Evolutionary conservation across 2,888 invertebrate genomes (phyloP), one percentile per base, ranked within the genome.

Genomic region (Meganola albula): DNA sequence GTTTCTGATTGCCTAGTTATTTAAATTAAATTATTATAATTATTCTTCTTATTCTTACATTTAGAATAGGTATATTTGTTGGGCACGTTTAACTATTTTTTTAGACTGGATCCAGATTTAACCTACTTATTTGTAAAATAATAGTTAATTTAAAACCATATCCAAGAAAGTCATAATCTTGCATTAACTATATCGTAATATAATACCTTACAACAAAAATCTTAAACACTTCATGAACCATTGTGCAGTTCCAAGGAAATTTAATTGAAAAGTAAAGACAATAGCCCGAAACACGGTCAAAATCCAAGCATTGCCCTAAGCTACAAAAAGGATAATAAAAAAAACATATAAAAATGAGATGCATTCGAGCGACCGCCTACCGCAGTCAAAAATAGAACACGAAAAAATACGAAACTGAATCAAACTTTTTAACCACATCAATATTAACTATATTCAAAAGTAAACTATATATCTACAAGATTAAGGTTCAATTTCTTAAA

Each of bases 381-480:
- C 84, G 79, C 83, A 83, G 80, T 71, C 79, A 82, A 77, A 84
- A 84, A 84, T 84, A 84, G 72, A 82, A 58, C 48, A 72, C 54
- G 56, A 68, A 56, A 49, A 45, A 53, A 59, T 45, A 52, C 40
- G 40, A 56, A 30, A 27, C 12, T 12, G 12, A 22, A 11, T n/a
- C n/a, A n/a, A 26, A 10, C 21, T n/a, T 13, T 41, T 12, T 20
- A 11, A 10, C 28, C 10, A 30, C 8, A 8, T 9, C 10, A 39
- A 20, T 41, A 27, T 40, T 12, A 33, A 38, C 42, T 38, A 24
- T 48, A 48, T 21, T 0, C 0, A 20, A 20, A 20, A 20, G 8
- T 20, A n/a, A 20, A 7, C 20, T n/a, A 2, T 20, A 20, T n/a
- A n/a, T 20, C 3, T n/a, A 20, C 20, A 2, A 20, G 2, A 3